phyloP scores from a whole-genome alignment of 2,113 vertebrate species.

The Chauna torquata region DNA sequence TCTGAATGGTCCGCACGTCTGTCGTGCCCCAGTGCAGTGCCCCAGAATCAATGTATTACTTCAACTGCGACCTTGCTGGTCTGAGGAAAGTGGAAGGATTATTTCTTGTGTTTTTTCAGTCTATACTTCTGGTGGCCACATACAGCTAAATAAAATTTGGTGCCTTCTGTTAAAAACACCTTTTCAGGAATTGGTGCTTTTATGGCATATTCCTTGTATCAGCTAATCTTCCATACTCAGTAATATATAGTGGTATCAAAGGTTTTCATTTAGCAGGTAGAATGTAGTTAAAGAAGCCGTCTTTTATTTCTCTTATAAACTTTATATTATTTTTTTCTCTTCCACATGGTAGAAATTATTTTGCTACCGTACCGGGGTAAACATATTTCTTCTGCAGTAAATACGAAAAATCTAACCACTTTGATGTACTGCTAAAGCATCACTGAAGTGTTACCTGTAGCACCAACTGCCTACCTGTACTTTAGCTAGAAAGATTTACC shows the following conservation, averaged over 20 bases:
- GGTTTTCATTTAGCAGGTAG: neutral
- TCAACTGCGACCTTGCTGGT: neutral
- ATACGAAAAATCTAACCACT: neutral
- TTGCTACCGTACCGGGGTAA: neutral
- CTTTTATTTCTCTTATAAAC: neutral
- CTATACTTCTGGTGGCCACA: neutral
- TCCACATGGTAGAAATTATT: neutral
- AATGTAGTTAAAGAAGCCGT: neutral
- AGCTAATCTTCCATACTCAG: neutral
- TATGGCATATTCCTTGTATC: neutral
- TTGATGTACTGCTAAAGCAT: neutral
- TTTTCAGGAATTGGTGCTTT: neutral
- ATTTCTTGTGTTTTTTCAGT: neutral
- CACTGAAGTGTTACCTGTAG: neutral
- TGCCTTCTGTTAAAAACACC: neutral
- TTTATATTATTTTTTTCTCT: neutral
- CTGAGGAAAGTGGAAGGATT: neutral
- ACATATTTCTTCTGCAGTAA: neutral
- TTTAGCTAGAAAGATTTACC: neutral
- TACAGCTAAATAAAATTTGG: neutral
- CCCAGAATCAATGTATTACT: neutral
- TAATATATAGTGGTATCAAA: neutral
- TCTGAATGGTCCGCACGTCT: neutral
- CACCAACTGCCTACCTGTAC: neutral
- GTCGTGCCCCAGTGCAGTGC: neutral